Conservation (phyloP, 2,797 vertebrate genomes). For the Myotis pilosus region DNA sequence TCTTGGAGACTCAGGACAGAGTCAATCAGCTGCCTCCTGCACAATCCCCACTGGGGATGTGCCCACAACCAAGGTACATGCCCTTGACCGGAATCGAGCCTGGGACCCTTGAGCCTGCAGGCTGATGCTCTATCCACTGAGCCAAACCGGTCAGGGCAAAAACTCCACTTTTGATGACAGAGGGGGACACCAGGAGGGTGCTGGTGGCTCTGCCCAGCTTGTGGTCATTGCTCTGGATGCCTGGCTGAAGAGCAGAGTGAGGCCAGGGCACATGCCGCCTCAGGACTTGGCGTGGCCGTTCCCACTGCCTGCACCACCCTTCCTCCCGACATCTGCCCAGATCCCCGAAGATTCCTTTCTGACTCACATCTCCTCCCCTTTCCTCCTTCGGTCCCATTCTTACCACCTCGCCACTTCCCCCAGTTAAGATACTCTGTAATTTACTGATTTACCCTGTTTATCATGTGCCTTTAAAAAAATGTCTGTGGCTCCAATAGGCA, state of each 20-base stretch:
- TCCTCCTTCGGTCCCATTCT: not conserved
- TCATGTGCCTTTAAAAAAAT: rapidly evolving
- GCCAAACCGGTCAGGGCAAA: not conserved
- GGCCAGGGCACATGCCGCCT: not conserved
- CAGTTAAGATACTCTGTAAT: not conserved
- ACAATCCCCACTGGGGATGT: too few relatives aligned
- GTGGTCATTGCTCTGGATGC: not conserved
- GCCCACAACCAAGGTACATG: too few relatives aligned
- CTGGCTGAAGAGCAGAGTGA: not conserved
- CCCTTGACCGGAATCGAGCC: too few relatives aligned
- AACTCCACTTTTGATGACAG: not conserved
- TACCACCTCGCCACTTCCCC: not conserved
- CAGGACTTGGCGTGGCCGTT: not conserved
- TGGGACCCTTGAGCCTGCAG: too few relatives aligned
- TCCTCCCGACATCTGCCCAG: not conserved
- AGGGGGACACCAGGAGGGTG: not conserved
- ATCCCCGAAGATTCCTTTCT: not conserved
- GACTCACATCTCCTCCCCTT: not conserved
- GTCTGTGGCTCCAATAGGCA: not conserved
- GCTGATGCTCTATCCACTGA: too few relatives aligned
- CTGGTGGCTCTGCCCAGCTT: too few relatives aligned
- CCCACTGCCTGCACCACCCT: rapidly evolving
- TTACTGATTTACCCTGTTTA: not conserved
- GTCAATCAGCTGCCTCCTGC: too few relatives aligned
- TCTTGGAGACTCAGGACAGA: too few relatives aligned